Evolutionary conservation across 2,113 vertebrate species (phyloP).

Genomic region (Myrmecobius fasciatus): DNA sequence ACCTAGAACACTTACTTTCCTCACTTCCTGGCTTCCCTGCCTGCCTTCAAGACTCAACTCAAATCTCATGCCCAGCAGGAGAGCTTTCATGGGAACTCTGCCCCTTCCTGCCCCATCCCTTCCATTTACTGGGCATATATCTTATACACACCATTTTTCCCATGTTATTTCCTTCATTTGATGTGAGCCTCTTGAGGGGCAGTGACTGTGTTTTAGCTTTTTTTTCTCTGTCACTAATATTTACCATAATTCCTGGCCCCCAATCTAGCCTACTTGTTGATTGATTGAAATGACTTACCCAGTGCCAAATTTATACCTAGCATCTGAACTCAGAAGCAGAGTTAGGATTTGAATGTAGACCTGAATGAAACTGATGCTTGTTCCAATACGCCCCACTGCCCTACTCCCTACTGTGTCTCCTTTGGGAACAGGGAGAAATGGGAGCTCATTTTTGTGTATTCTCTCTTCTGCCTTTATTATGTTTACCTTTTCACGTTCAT

Average conservation of each 20-base stretch:
- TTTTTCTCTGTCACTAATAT: background rate
- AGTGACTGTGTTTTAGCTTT: background rate
- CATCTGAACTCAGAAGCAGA: background rate
- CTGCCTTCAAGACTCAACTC: background rate
- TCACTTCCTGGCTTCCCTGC: background rate
- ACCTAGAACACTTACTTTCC: background rate
- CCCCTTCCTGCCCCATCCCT: background rate
- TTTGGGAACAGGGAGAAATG: background rate
- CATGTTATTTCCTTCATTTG: background rate
- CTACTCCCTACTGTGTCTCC: background rate
- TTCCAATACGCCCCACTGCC: background rate
- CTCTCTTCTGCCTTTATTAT: background rate
- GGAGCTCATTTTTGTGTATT: background rate
- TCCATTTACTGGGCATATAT: background rate
- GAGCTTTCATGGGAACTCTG: background rate
- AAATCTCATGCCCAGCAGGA: background rate
- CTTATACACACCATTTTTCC: background rate
- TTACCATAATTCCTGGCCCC: background rate
- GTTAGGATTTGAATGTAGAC: background rate
- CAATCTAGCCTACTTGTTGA: background rate
- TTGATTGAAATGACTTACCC: background rate
- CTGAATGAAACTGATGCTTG: background rate
- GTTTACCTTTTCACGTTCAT: background rate
- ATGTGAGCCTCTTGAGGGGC: background rate
- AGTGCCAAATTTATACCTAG: background rate